Base-by-base conservation (phyloP, 1,140 invertebrate genomes). In the Calycopis cecrops region DNA sequence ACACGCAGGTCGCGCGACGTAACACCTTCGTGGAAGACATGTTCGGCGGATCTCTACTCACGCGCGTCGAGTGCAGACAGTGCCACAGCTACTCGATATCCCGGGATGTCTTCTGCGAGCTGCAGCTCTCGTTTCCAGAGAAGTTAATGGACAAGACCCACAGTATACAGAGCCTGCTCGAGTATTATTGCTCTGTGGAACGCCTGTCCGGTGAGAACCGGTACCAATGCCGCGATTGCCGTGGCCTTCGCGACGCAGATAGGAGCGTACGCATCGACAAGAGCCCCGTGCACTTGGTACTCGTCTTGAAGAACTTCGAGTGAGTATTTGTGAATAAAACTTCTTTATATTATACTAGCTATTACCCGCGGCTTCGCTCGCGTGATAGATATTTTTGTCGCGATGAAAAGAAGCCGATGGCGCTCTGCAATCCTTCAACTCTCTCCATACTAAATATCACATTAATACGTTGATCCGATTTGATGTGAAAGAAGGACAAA, bases 241-340 rank as follows among this genome's bases (percentile, higher is more conserved):
- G 89, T 9, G 90, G 89, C 10, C 84, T 96, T 1, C 92, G 92
- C 28, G 94, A 96, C 69, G 95, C 94, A 0, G 92, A 94, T 65
- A 89, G 94, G 14, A 90, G 90, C 3, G 93, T 95, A 0, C 89
- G 91, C 28, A 91, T 96, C 11, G 89, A 93, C 0, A 90, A 92
- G 35, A 88, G 92, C 0, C 95, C 95, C 0, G 90, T 91, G 9
- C 93, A 94, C 79, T 88, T 97, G 2, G 93, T 96, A 53, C 77
- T 96, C 0, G 95, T 94, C 1, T 76, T 97, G 10, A 94, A 96
- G 66, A 92, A 95, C 60, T 96, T 97, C 70, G 92, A 92, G 69
- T 96, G 93, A 80, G 93, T 80, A 40, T n/a, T n/a, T n/a, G n/a
- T n/a, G n/a, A n/a, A n/a, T n/a, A n/a, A n/a, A n/a, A n/a, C n/a